Conservation (phyloP, 2,888 invertebrate genomes). For the Mayetiola destructor region DNA sequence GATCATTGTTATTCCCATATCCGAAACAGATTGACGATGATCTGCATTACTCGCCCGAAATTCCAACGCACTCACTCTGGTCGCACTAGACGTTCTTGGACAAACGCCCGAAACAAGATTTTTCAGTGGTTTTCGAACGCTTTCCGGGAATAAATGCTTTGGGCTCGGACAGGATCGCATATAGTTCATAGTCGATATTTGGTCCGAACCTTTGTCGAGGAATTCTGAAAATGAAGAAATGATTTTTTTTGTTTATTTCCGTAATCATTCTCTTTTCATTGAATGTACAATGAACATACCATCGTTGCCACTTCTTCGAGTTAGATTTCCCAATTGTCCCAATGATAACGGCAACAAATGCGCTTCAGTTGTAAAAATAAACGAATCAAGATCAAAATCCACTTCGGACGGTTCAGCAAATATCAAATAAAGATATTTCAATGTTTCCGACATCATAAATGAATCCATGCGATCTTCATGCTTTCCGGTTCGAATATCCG, state of each 20-base stretch:
- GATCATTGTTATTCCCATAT: constrained; percentile 90
- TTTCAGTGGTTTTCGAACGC: constrained; percentile 66
- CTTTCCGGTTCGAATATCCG: constrained; percentile 76
- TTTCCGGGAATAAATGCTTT: constrained; percentile 65
- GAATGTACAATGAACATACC: not conserved
- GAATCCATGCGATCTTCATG: constrained; percentile 98
- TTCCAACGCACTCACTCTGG: constrained; percentile 52
- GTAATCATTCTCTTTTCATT: too few relatives aligned
- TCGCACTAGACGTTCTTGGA: constrained; percentile 45
- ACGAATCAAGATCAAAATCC: constrained; percentile 67
- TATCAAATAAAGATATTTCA: constrained; percentile 89
- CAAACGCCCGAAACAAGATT: constrained; percentile 74
- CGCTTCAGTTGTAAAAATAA: constrained; percentile 86
- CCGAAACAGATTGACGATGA: constrained; percentile 70
- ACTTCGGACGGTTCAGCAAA: constrained; percentile 81
- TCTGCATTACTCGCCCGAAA: constrained; percentile 72
- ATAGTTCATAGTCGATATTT: constrained; percentile 34
- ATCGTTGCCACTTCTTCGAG: constrained; percentile 22
- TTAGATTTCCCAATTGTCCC: constrained; percentile 46
- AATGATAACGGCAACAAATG: constrained; percentile 83
- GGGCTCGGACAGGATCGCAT: constrained; percentile 71
- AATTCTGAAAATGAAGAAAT: not conserved
- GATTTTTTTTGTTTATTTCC: too few relatives aligned
- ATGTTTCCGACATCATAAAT: constrained; percentile 61
- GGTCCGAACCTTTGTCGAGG: not conserved